Evolutionary conservation across 2,113 vertebrate species (phyloP).

Genomic region (Dendropsophus ebraccatus): DNA sequence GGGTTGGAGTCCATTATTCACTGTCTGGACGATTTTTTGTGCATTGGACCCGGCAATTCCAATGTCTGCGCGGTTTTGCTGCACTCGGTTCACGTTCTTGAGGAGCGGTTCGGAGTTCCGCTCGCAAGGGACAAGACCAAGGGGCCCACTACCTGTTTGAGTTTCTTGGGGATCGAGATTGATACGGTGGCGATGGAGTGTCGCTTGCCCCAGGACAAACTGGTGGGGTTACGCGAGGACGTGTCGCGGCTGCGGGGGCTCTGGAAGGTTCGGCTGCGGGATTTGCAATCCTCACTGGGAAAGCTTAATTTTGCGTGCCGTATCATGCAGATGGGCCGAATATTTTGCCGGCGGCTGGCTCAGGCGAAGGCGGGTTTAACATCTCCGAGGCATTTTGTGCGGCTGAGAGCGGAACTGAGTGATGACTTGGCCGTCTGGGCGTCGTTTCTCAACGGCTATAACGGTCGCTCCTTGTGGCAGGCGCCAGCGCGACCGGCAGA

Average conservation of each 20-base stretch:
- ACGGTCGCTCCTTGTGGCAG: no score
- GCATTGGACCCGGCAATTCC: background rate
- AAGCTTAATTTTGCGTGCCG: background rate
- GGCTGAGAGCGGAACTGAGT: background rate
- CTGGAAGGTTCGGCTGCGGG: background rate
- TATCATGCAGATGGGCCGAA: background rate
- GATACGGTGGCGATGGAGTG: background rate
- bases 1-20: background rate
- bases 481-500: no score
- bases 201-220: background rate
- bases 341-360: background rate
- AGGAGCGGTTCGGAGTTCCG: background rate
- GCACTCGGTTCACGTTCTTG: background rate
- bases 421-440: background rate
- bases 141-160: background rate
- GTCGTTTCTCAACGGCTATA: background rate
- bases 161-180: background rate
- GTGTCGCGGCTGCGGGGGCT: background rate
- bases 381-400: background rate
- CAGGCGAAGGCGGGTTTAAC: background rate
- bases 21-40: background rate
- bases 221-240: background rate
- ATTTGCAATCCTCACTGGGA: background rate
- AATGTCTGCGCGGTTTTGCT: no score
- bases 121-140: background rate